These are phyloP conservation scores for Staurois parvus DNA, from an alignment of 2,797 vertebrate genomes.

Conservation along the genomic window DNA sequence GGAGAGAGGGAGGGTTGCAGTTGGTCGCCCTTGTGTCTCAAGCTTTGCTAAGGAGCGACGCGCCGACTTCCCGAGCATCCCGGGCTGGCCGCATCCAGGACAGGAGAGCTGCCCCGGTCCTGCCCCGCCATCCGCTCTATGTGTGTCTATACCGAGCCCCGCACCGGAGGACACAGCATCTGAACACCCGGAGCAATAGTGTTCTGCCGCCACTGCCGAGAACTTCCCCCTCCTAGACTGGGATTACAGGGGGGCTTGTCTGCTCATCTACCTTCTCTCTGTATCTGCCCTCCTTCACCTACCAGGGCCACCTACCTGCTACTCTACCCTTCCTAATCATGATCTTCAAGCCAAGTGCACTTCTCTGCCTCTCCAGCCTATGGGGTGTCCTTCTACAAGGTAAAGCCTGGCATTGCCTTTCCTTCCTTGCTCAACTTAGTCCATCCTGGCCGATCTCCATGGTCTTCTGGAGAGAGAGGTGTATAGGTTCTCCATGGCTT, in stretches of 20 bases:
- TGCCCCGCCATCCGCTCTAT: background rate
- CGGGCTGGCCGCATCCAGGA: conserved; percentile 13
- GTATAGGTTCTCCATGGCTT: too few species aligned
- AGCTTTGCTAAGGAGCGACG: conserved; percentile 40
- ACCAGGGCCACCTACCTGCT: conserved; percentile 42
- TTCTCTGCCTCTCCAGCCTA: conserved; percentile 59
- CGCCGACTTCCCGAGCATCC: conserved; percentile 37
- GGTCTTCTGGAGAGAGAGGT: background rate
- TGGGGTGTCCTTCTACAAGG: conserved; percentile 61
- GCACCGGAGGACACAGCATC: conserved; percentile 8
- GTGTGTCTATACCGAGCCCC: conserved; percentile 4
- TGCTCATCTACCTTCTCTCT: conserved; percentile 24
- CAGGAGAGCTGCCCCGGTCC: background rate
- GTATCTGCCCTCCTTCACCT: conserved; percentile 40
- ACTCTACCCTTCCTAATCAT: conserved; percentile 42
- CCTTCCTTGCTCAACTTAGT: background rate
- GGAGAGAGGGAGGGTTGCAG: conserved; percentile 31
- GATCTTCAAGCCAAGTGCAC: conserved; percentile 61
- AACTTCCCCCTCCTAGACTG: conserved; percentile 43
- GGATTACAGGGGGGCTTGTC: conserved; percentile 46
- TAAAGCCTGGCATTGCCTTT: conserved; percentile 26
- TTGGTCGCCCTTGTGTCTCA: conserved; percentile 60
- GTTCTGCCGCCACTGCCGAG: background rate
- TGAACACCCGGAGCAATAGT: conserved; percentile 17
- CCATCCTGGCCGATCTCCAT: too few species aligned